Conservation (phyloP, 2,113 vertebrate genomes). For the Gyps fulvus region DNA sequence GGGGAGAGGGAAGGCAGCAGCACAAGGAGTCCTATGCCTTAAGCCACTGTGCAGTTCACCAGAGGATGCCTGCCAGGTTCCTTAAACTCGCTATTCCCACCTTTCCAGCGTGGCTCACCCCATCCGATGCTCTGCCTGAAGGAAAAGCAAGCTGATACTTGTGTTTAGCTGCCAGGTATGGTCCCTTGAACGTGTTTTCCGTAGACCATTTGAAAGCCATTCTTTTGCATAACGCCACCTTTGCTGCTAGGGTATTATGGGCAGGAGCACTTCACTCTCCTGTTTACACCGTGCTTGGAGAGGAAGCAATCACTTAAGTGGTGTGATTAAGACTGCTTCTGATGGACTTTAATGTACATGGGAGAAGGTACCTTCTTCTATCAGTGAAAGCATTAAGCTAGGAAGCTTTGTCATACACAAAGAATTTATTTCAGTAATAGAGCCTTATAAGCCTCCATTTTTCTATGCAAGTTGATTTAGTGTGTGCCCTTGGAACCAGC, state of each 20-base stretch:
- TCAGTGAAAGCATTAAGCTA: neutral
- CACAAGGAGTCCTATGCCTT: neutral
- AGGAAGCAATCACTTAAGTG: conserved; percentile 22
- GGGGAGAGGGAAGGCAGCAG: neutral
- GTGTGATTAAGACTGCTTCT: neutral
- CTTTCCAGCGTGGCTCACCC: neutral
- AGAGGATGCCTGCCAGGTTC: neutral
- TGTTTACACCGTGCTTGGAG: neutral
- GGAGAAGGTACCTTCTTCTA: neutral
- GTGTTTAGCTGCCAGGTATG: conserved; percentile 12
- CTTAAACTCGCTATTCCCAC: neutral
- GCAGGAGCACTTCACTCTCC: neutral
- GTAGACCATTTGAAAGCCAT: neutral
- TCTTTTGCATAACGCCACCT: rapidly evolving
- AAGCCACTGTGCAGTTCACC: neutral
- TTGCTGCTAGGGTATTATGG: neutral
- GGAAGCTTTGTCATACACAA: neutral
- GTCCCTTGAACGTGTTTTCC: neutral
- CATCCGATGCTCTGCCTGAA: neutral
- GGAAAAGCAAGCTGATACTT: neutral
- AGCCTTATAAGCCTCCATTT: neutral
- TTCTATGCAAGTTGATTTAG: neutral
- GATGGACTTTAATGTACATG: neutral
- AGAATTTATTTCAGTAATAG: neutral
- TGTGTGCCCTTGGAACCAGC: neutral